A percentile compares a stretch with the other conserved stretches of the same genome.
phyloP scores from a whole-genome alignment of 1,140 invertebrate genomes.

The Bactericera cockerelli region DNA sequence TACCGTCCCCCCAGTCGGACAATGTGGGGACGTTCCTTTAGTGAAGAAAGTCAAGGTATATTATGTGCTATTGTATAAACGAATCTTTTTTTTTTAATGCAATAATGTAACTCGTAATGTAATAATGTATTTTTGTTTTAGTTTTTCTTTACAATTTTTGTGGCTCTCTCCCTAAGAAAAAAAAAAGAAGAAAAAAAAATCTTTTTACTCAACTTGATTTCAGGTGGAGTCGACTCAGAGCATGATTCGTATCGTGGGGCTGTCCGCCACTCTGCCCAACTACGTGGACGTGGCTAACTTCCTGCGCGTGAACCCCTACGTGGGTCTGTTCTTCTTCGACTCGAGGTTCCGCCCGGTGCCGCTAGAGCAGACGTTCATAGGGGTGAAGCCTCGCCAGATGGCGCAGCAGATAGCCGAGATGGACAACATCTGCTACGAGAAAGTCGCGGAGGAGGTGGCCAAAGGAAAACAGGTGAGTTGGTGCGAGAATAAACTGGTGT shows the following conservation, averaged over 20 bases:
- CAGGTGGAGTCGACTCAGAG: constrained; percentile 85
- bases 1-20: too few relatives aligned
- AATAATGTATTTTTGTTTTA: too few relatives aligned
- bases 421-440: constrained; percentile 88
- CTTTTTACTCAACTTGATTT: constrained; percentile 11
- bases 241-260: constrained; percentile 94
- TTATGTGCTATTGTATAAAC: too few relatives aligned
- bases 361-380: constrained; percentile 79
- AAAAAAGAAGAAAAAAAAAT: too few relatives aligned
- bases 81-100: too few relatives aligned
- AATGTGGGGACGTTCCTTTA: too few relatives aligned
- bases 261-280: constrained; percentile 96
- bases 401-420: constrained; percentile 68
- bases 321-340: constrained; percentile 95
- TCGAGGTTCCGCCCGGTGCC: constrained; percentile 91
- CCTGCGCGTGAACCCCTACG: constrained; percentile 79
- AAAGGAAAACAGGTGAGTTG: constrained; percentile 75
- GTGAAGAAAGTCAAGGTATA: too few relatives aligned
- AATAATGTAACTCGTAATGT: too few relatives aligned
- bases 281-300: constrained; percentile 94
- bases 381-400: constrained; percentile 65
- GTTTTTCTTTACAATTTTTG: too few relatives aligned
- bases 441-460: constrained; percentile 70
- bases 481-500: too few relatives aligned
- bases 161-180: too few relatives aligned